Base-by-base conservation (phyloP, 1,140 invertebrate species). In the Triops longicaudatus region DNA sequence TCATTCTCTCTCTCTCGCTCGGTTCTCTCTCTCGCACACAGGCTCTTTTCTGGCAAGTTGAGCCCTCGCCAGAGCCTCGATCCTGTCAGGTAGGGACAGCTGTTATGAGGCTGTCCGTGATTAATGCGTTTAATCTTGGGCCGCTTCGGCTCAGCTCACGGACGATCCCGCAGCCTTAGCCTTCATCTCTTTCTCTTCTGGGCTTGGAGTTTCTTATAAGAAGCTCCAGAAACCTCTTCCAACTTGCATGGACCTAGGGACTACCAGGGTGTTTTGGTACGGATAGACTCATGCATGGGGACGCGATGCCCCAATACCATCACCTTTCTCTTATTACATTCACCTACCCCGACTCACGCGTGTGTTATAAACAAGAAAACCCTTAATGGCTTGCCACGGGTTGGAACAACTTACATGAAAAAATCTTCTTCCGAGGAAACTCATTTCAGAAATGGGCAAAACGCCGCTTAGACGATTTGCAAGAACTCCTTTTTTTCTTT, bases 31-130 rank as follows among this genome's bases (percentile, higher is more conserved):
- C 31, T 37, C 31, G n/a, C n/a, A 37, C 50, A 6, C 50, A 22
- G 50, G 50, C 50, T 22, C 50, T 63, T 63, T 63, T 63, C 50
- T 63, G 50, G 50, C 50, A 63, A 63, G 50, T 63, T 63, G 50
- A 63, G 50, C 50, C 50, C 50, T 63, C 50, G 50, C 50, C 50
- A 63, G 50, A 63, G 50, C 50, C 50, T 63, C 50, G 50, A 63
- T 63, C 50, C 50, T 63, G 50, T 63, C 50, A 63, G 50, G 50
- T 63, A 63, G 50, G 50, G 50, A 63, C 50, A 63, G 50, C 50
- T 63, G 50, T 63, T 63, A 63, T 63, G 50, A 14, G 50, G 50
- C 50, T 63, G 50, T 63, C 50, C 50, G 50, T 63, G 50, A 63
- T 63, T 22, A 63, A 63, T 63, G 50, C 50, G 50, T 63, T 63